Conservation (phyloP, 2,888 invertebrate genomes). For the Drosophila pseudotalamancana region DNA sequence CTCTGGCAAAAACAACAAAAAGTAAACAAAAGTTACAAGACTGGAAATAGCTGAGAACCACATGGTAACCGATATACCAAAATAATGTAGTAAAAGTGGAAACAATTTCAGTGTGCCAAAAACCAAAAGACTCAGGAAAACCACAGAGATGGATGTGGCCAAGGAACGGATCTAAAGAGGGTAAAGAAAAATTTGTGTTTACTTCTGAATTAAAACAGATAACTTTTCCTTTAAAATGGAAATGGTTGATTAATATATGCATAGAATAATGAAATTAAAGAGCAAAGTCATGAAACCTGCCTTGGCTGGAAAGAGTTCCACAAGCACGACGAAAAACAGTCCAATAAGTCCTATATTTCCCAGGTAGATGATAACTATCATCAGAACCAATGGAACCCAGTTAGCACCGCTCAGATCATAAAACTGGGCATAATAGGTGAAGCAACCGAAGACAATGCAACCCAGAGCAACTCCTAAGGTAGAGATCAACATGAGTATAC, state of each 20-base stretch:
- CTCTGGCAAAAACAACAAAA: conserved; percentile 76
- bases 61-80: conserved; percentile 79
- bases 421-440: conserved; percentile 54
- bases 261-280: too few relatives aligned
- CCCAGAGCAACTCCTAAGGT: conserved; percentile 72
- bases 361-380: conserved; percentile 77
- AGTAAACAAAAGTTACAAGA: conserved; percentile 73
- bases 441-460: conserved; percentile 71
- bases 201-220: too few relatives aligned
- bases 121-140: conserved; percentile 65
- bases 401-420: conserved; percentile 58
- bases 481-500: conserved; percentile 78
- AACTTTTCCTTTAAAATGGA: too few relatives aligned
- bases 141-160: conserved; percentile 70
- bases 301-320: conserved; percentile 82
- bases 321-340: conserved; percentile 78
- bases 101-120: conserved; percentile 79
- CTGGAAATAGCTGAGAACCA: conserved; percentile 76
- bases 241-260: too few relatives aligned
- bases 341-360: conserved; percentile 80
- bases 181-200: too few relatives aligned
- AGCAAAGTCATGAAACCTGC: too few relatives aligned
- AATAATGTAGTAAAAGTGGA: conserved; percentile 68
- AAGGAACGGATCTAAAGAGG: conserved; percentile 78
- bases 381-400: conserved; percentile 78